Conservation (phyloP, 2,113 vertebrate species). For the Alligator mississippiensis region DNA sequence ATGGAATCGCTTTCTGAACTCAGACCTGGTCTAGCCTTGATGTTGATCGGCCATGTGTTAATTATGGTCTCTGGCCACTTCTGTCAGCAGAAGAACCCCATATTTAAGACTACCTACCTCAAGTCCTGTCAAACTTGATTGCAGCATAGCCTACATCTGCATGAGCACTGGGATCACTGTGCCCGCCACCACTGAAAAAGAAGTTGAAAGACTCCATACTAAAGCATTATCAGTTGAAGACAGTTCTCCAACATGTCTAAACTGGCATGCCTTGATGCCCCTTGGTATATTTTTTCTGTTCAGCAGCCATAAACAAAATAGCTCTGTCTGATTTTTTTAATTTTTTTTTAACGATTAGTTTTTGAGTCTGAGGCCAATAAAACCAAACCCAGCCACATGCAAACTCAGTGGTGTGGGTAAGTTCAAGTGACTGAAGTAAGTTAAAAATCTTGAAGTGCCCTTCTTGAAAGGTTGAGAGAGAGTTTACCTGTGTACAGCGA, state of each 20-base stretch:
- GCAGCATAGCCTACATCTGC: background rate
- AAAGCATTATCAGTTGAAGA: background rate
- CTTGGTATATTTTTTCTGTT: accelerated
- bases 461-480: background rate
- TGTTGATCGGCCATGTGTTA: constrained; percentile 33
- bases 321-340: accelerated
- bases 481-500: background rate
- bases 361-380: background rate
- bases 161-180: background rate
- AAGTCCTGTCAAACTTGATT: accelerated
- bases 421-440: background rate
- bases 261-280: background rate
- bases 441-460: background rate
- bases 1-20: constrained; percentile 4
- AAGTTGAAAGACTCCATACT: background rate
- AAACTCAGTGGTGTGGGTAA: background rate
- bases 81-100: background rate
- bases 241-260: background rate
- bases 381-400: background rate
- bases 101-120: background rate
- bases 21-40: background rate
- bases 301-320: background rate
- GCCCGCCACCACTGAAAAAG: background rate
- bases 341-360: background rate
- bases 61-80: background rate